Conservation (phyloP, 2,797 vertebrate species). For the Anomalospiza imberbis region DNA sequence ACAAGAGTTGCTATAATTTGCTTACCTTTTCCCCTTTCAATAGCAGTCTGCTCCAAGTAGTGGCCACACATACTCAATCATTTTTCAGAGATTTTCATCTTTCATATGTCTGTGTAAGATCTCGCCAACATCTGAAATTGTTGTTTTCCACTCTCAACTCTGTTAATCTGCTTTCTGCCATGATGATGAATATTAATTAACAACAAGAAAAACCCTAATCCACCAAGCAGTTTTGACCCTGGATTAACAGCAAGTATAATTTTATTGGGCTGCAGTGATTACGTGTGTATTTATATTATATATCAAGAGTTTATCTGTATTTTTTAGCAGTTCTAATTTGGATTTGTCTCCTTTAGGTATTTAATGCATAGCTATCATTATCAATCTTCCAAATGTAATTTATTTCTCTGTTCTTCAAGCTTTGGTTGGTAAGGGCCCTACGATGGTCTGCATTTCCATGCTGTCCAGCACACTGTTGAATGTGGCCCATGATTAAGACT, state of each 20-base stretch:
- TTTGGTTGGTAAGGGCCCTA: neutral
- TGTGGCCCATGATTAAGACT: neutral
- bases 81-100: neutral
- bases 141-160: neutral
- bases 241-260: neutral
- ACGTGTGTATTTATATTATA: rapidly evolving
- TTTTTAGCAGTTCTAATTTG: neutral
- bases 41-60: neutral
- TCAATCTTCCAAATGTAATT: neutral
- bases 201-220: neutral
- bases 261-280: neutral
- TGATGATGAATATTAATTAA: neutral
- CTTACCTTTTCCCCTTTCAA: neutral
- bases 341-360: neutral
- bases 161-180: neutral
- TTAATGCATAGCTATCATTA: neutral
- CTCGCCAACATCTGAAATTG: neutral
- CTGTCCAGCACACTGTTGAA: neutral
- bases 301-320: neutral
- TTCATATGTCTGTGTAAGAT: neutral
- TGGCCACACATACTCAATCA: neutral
- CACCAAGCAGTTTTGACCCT: neutral
- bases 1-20: neutral
- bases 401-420: neutral
- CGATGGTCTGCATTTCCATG: neutral